Evolutionary conservation across 64 coral and sea anemone genomes (phyloP).

Genomic region (Stichodactyla helianthus): DNA sequence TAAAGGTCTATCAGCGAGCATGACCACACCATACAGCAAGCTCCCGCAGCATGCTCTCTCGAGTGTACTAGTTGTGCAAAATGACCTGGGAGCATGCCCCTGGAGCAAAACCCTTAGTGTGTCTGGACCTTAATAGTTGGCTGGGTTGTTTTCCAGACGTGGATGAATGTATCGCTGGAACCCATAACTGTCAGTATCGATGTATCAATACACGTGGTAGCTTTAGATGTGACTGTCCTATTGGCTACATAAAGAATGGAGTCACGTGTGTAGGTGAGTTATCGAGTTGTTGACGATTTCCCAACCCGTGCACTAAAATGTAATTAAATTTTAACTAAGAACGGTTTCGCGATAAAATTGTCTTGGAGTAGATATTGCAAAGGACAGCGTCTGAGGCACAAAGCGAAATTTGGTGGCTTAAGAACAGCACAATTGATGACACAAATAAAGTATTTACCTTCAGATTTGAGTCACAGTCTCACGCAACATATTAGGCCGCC

Average conservation of each 20-base stretch:
- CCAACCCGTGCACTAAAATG: too few species aligned
- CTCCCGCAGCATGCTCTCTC: too few species aligned
- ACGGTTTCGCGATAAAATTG: too few species aligned
- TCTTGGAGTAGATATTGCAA: too few species aligned
- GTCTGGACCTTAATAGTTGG: not conserved
- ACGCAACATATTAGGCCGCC: not conserved
- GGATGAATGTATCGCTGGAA: constrained; percentile 54
- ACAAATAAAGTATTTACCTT: not conserved
- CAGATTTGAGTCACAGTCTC: not conserved
- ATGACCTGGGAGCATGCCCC: too few species aligned
- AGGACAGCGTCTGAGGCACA: too few species aligned
- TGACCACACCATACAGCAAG: too few species aligned
- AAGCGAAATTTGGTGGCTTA: too few species aligned
- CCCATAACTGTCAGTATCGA: constrained; percentile 55
- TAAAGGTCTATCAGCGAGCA: too few species aligned
- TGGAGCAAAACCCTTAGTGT: not conserved
- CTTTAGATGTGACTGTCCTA: constrained; percentile 57
- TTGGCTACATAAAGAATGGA: constrained; percentile 80
- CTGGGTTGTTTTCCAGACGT: constrained; percentile 26
- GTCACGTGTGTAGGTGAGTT: constrained; percentile 79
- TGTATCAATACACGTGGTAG: constrained; percentile 62
- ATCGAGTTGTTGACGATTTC: not conserved
- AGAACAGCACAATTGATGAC: too few species aligned
- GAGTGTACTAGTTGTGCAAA: too few species aligned
- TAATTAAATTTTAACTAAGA: too few species aligned